Conservation (phyloP, 2,888 invertebrate species). For the Copidosoma aretas region DNA sequence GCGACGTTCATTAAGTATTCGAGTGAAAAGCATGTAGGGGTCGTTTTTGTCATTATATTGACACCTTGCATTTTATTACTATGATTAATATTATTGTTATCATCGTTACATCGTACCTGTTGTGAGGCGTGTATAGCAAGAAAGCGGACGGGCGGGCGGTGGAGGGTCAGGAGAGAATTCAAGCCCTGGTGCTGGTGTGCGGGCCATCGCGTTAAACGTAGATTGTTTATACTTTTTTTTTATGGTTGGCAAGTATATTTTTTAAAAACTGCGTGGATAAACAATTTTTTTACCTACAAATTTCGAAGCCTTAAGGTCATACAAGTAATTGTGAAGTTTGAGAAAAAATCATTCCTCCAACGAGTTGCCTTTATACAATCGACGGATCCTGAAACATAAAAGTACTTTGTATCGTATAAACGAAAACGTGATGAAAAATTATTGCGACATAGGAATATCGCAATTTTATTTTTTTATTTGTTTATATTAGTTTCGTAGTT, state of each 20-base stretch:
- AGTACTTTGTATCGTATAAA: neutral
- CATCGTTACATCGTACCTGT: too few species aligned
- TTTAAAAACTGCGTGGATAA: too few species aligned
- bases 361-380: slow-evolving; percentile 58
- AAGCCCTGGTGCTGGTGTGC: neutral
- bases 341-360: slow-evolving; percentile 53
- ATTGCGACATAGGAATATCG: neutral
- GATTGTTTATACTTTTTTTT: too few species aligned
- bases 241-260: too few species aligned
- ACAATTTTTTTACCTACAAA: too few species aligned
- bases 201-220: neutral
- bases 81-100: too few species aligned
- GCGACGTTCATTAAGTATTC: too few species aligned
- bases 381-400: slow-evolving; percentile 16
- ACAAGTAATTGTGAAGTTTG: slow-evolving; percentile 53
- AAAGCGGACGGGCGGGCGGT: neutral
- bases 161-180: neutral
- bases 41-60: too few species aligned
- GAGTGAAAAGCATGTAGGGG: too few species aligned
- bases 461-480: neutral
- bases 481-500: too few species aligned
- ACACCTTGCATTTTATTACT: too few species aligned
- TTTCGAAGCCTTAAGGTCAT: slow-evolving; percentile 9
- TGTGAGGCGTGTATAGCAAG: too few species aligned
- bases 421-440: neutral